phyloP scores from a whole-genome alignment of 2,888 invertebrate species.

The Keiferia lycopersicella region DNA sequence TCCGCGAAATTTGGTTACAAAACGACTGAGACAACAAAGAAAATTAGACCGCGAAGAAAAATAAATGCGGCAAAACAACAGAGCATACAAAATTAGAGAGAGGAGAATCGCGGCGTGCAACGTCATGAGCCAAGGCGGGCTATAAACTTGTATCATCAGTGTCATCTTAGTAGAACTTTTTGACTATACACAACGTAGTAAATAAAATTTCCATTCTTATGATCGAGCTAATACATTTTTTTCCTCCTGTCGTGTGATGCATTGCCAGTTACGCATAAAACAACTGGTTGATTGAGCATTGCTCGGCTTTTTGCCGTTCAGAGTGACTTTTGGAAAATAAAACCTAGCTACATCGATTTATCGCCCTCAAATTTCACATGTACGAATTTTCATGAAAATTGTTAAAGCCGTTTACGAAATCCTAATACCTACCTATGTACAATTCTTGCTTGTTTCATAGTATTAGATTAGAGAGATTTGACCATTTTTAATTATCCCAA shows the following conservation, averaged over 20 bases:
- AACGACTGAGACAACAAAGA: conserved; percentile 77
- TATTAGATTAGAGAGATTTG: too few species aligned
- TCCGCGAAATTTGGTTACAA: conserved; percentile 77
- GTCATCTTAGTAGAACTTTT: neutral
- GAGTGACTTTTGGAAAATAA: too few species aligned
- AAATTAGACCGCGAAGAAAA: conserved; percentile 79
- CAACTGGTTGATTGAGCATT: too few species aligned
- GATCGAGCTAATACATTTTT: neutral
- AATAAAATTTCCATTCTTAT: neutral
- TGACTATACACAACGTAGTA: neutral
- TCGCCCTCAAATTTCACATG: too few species aligned
- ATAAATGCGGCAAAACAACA: conserved; percentile 75
- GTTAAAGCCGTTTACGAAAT: too few species aligned
- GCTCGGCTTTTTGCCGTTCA: too few species aligned
- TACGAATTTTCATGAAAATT: too few species aligned
- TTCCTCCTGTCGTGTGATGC: neutral
- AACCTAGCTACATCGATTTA: too few species aligned
- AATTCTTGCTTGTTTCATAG: too few species aligned
- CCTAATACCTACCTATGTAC: too few species aligned
- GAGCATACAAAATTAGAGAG: conserved; percentile 75
- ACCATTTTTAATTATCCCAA: too few species aligned
- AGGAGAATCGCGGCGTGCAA: conserved; percentile 24
- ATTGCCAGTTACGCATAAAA: too few species aligned
- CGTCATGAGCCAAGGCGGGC: conserved; percentile 27
- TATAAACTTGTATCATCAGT: conserved; percentile 25